Percentiles rank a stretch among this genome's conserved stretches.
phyloP scores from a whole-genome alignment of 2,113 vertebrate genomes.

The Bos javanicus region DNA sequence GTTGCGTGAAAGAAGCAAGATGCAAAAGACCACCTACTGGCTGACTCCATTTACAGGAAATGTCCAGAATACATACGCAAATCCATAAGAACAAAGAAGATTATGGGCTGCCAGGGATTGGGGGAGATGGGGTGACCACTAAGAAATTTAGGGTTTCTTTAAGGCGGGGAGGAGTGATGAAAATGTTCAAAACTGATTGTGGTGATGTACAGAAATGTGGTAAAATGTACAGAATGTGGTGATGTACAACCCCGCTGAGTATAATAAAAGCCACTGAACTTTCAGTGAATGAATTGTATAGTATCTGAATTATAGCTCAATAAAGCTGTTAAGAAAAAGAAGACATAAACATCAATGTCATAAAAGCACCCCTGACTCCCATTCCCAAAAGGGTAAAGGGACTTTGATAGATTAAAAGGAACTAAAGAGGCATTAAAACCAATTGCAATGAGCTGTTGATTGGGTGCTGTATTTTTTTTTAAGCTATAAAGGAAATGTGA shows the following conservation, averaged over 20 bases:
- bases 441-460: background rate
- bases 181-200: background rate
- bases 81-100: background rate
- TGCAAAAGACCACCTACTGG: background rate
- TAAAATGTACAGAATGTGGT: background rate
- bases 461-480: background rate
- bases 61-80: background rate
- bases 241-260: background rate
- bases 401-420: background rate
- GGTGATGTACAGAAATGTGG: background rate
- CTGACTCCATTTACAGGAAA: background rate
- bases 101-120: no score
- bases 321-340: background rate
- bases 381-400: background rate
- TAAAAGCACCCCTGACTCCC: background rate
- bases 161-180: background rate
- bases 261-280: background rate
- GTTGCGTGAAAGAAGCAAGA: background rate
- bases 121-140: background rate
- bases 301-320: background rate
- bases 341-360: background rate
- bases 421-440: background rate
- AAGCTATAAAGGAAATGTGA: background rate
- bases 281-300: background rate
- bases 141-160: background rate